Conservation (phyloP, 2,888 invertebrate species). For the Rhingia campestris region DNA sequence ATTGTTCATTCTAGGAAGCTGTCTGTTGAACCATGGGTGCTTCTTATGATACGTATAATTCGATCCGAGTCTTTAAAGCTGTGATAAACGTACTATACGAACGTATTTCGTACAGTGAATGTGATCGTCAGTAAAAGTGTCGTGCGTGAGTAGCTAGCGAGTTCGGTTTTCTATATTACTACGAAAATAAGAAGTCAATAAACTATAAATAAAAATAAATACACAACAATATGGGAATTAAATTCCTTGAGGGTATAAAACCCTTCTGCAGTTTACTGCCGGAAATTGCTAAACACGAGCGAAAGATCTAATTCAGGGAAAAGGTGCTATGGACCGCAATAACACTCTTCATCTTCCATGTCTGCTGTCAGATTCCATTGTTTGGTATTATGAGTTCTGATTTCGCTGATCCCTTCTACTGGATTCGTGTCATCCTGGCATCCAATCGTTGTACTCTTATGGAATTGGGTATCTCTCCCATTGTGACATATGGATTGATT, state of each 20-base stretch:
- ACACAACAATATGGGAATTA: conserved; percentile 86
- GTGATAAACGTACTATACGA: too few relatives aligned
- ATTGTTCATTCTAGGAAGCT: too few relatives aligned
- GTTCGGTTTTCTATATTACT: conserved; percentile 46
- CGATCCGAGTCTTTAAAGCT: too few relatives aligned
- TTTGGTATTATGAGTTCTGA: too few relatives aligned
- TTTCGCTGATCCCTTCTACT: conserved; percentile 99
- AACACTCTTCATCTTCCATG: too few relatives aligned
- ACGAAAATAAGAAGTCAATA: conserved; percentile 16
- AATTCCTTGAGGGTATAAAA: conserved; percentile 99
- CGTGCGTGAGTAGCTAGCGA: conserved; percentile 56
- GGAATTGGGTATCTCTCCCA: conserved; percentile 99
- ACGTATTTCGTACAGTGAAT: conserved; percentile 70
- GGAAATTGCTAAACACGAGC: conserved; percentile 99
- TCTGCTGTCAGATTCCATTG: too few relatives aligned
- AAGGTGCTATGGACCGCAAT: too few relatives aligned
- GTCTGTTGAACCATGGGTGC: too few relatives aligned
- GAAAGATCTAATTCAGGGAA: conserved; percentile 99
- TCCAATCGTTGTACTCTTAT: conserved; percentile 99
- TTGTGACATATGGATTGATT: conserved; percentile 99
- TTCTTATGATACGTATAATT: too few relatives aligned
- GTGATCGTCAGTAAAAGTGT: conserved; percentile 67
- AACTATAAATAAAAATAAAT: conserved; percentile 37
- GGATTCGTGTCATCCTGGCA: conserved; percentile 99
- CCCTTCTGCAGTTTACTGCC: conserved; percentile 99